phyloP scores from a whole-genome alignment of 1,140 invertebrate genomes.

The Laupala kohalensis region DNA sequence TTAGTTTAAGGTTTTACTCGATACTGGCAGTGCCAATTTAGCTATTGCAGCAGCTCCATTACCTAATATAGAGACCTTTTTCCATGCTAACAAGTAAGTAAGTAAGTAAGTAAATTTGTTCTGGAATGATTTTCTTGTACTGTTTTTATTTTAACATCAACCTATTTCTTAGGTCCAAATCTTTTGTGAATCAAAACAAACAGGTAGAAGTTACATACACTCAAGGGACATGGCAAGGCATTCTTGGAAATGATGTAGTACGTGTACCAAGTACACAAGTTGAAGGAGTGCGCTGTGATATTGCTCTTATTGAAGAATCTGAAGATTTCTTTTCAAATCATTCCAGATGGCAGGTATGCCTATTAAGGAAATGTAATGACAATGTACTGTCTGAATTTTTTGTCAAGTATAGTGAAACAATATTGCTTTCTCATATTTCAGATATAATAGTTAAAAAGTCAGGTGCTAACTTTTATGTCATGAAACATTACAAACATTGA shows the following conservation, averaged over 20 bases:
- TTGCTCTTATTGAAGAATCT: conserved; percentile 5
- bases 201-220: conserved; percentile 3
- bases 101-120: background rate
- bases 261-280: background rate
- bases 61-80: conserved; percentile 7
- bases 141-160: background rate
- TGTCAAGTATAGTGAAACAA: too few species aligned
- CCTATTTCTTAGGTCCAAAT: conserved; percentile 6
- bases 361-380: too few species aligned
- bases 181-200: background rate
- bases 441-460: too few species aligned
- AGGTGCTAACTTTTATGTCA: too few species aligned
- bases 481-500: too few species aligned
- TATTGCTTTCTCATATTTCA: too few species aligned
- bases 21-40: conserved; percentile 36
- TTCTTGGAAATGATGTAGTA: conserved; percentile 7
- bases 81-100: background rate
- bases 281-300: background rate
- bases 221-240: conserved; percentile 5
- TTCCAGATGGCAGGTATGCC: conserved; percentile 8
- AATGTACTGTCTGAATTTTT: too few species aligned
- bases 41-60: conserved; percentile 28
- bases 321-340: conserved; percentile 9
- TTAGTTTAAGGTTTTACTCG: conserved; percentile 33
- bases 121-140: background rate